phyloP scores from a whole-genome alignment of 1,140 invertebrate species.

The Microplitis mediator region DNA sequence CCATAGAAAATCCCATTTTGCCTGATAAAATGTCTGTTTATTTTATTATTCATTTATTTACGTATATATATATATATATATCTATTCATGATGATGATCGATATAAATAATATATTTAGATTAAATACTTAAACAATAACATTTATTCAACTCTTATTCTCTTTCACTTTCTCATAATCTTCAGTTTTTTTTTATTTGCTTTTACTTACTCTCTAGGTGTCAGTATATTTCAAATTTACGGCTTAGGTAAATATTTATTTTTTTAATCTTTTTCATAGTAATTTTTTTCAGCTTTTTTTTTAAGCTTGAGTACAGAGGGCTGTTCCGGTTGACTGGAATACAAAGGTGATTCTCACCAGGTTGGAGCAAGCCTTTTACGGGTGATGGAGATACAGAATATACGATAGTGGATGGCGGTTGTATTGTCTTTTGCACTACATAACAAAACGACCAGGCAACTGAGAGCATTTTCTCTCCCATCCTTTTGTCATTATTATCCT shows the following conservation, averaged over 20 bases:
- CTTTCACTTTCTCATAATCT: not conserved
- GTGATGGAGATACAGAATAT: conserved; percentile 32
- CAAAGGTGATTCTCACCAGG: conserved; percentile 45
- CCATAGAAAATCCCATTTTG: conserved; percentile 46
- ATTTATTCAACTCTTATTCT: conserved; percentile 35
- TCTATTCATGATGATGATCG: conserved; percentile 36
- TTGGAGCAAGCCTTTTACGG: conserved; percentile 17
- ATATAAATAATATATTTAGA: conserved; percentile 48
- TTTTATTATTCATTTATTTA: conserved; percentile 23
- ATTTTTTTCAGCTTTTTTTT: not conserved
- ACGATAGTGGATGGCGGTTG: conserved; percentile 57
- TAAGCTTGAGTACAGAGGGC: conserved; percentile 43
- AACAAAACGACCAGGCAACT: conserved; percentile 54
- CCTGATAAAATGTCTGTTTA: conserved; percentile 38
- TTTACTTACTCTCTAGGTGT: conserved; percentile 31
- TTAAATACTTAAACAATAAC: conserved; percentile 47
- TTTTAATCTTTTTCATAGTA: no score
- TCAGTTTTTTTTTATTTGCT: conserved; percentile 5
- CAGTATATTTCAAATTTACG: conserved; percentile 31
- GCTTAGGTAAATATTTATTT: conserved; percentile 36
- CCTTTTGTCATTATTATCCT: not conserved
- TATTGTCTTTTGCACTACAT: conserved; percentile 59
- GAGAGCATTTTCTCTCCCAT: conserved; percentile 33
- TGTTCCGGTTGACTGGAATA: conserved; percentile 48
- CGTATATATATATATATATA: conserved; percentile 19